Conservation (phyloP, 2,888 invertebrate genomes). For the Lasiommata megera region DNA sequence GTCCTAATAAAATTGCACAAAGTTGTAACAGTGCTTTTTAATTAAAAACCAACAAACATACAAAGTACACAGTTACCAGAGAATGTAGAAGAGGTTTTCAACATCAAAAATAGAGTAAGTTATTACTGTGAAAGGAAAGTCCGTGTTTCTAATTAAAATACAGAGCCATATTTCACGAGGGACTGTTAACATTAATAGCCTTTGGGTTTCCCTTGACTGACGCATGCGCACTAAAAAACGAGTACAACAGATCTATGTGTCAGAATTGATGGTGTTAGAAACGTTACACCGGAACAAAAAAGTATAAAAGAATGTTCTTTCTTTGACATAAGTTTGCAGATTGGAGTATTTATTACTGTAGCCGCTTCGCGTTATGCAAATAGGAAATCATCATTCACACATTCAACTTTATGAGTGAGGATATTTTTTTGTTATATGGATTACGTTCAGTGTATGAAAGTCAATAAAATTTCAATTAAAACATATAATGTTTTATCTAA, state of each 20-base stretch:
- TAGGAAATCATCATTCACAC: no score
- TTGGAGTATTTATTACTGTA: no score
- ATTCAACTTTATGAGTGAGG: no score
- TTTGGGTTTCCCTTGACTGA: slow-evolving; percentile 38
- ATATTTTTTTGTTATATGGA: no score
- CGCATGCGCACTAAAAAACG: slow-evolving; percentile 36
- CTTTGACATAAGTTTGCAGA: background rate
- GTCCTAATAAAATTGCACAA: background rate
- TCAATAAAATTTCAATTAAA: no score
- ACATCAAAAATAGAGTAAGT: slow-evolving; percentile 13
- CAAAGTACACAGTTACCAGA: background rate
- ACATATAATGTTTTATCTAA: no score
- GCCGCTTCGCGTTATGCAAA: no score
- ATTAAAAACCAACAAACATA: background rate
- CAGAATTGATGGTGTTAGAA: slow-evolving; percentile 14
- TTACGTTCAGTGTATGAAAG: no score
- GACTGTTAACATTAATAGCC: slow-evolving; percentile 51
- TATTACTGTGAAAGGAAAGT: slow-evolving; percentile 38
- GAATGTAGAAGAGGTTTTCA: background rate
- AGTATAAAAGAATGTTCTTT: no score
- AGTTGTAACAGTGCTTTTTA: background rate
- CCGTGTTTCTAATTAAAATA: slow-evolving; percentile 52
- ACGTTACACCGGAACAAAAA: background rate
- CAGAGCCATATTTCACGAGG: slow-evolving; percentile 52
- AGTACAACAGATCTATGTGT: slow-evolving; percentile 15